A percentile compares a stretch with the other conserved stretches of the same genome.
Conservation (phyloP, 2,113 vertebrate species). For the Dipodomys merriami region DNA sequence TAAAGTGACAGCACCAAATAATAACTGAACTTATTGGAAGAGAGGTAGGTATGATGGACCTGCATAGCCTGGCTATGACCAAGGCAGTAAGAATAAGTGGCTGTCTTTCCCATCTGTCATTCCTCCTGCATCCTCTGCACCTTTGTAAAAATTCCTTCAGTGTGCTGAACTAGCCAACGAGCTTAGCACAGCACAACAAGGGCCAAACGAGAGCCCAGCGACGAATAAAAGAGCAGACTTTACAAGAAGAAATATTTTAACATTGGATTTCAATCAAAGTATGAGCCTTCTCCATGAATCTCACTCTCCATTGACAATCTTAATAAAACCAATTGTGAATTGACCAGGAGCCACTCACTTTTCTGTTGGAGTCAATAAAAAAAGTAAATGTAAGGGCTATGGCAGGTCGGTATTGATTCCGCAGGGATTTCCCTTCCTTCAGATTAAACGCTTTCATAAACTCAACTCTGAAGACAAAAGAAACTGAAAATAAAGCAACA, state of each 20-base stretch:
- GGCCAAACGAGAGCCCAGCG: background rate
- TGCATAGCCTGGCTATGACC: background rate
- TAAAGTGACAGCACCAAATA: background rate
- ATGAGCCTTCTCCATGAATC: background rate
- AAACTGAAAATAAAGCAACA: background rate
- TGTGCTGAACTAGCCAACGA: background rate
- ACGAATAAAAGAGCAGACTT: background rate
- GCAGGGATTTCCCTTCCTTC: background rate
- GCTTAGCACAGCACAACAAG: background rate
- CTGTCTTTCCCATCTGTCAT: background rate
- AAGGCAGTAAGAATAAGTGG: slow-evolving; percentile 8
- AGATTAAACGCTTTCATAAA: slow-evolving; percentile 53
- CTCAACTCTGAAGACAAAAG: background rate
- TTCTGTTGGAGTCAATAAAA: slow-evolving; percentile 42
- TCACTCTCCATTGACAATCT: slow-evolving; percentile 21
- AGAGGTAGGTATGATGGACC: background rate
- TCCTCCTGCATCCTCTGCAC: background rate
- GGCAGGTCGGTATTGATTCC: background rate
- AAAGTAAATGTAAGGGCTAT: background rate
- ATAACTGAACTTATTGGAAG: background rate
- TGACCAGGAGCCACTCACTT: background rate
- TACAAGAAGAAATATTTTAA: slow-evolving; percentile 15
- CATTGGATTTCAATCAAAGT: background rate
- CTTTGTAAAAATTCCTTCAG: background rate
- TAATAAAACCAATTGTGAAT: slow-evolving; percentile 52